Evolutionary conservation across 2,113 vertebrate species (phyloP).

Genomic region (Nestor notabilis): DNA sequence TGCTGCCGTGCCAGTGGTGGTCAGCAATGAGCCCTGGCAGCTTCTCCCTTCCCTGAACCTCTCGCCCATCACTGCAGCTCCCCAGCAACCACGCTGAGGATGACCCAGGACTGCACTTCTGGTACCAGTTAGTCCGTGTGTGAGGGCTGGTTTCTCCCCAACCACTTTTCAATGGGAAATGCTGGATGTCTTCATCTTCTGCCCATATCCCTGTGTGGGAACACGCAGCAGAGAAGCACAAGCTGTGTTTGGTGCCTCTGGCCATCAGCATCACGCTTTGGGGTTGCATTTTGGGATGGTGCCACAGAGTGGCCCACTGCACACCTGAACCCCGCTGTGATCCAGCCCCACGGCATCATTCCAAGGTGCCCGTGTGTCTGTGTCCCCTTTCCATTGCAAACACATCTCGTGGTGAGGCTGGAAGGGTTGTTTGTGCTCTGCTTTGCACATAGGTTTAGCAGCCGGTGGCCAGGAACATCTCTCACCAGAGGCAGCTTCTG

Average conservation of each 20-base stretch:
- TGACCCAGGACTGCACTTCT: background rate
- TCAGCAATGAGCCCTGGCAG: background rate
- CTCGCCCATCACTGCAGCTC: background rate
- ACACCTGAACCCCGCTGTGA: too few relatives aligned
- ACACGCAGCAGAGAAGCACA: too few relatives aligned
- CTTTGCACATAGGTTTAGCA: background rate
- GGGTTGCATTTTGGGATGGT: background rate
- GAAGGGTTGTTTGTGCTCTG: background rate
- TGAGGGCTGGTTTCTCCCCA: background rate
- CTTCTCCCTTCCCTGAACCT: background rate
- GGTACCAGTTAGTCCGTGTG: too few relatives aligned
- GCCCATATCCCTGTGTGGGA: background rate
- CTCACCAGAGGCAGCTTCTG: background rate
- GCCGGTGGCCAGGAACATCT: background rate
- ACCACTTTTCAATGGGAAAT: background rate
- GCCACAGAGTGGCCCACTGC: too few relatives aligned
- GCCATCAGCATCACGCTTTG: background rate
- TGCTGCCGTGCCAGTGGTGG: background rate
- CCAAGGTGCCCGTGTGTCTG: background rate
- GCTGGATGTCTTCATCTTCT: background rate
- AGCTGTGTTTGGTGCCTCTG: background rate
- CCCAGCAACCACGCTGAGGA: rapidly evolving
- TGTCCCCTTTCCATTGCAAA: background rate
- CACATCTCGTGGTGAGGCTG: background rate
- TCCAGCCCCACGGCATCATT: background rate